Percentiles rank a stretch among this genome's conserved stretches.
Evolutionary conservation across 2,888 invertebrate species (phyloP).

Genomic region (Plusia festucae): DNA sequence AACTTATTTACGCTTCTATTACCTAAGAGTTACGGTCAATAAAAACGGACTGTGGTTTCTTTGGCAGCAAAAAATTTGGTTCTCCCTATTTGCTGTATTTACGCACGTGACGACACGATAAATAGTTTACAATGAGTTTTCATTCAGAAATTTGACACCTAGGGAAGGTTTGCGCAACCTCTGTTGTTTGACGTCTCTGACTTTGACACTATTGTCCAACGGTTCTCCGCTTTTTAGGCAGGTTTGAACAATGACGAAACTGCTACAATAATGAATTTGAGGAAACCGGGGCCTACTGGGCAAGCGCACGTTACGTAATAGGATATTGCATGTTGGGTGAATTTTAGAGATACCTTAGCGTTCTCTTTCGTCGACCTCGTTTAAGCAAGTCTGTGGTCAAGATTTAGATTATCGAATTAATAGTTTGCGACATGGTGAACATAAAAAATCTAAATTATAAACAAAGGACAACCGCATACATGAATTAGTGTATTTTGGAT

Average conservation of each 20-base stretch:
- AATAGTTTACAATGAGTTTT: slow-evolving; percentile 65
- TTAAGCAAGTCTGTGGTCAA: not conserved
- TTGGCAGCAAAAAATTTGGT: slow-evolving; percentile 32
- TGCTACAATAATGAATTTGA: slow-evolving; percentile 43
- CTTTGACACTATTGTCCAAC: slow-evolving; percentile 62
- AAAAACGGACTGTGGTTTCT: slow-evolving; percentile 31
- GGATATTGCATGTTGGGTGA: slow-evolving; percentile 14
- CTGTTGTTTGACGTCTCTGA: slow-evolving; percentile 55
- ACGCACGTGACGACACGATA: slow-evolving; percentile 74
- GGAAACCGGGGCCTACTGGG: slow-evolving; percentile 29
- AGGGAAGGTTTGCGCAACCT: slow-evolving; percentile 58
- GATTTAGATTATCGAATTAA: not conserved
- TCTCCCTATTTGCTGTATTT: slow-evolving; percentile 60
- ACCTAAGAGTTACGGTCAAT: slow-evolving; percentile 40
- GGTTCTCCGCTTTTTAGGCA: slow-evolving; percentile 49
- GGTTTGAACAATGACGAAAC: slow-evolving; percentile 46
- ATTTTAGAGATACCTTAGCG: slow-evolving; percentile 1
- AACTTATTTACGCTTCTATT: slow-evolving; percentile 58
- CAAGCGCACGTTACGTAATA: slow-evolving; percentile 19
- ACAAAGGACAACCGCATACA: too few relatives aligned
- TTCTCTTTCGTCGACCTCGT: slow-evolving; percentile 4
- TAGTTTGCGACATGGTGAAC: too few relatives aligned
- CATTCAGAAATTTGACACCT: slow-evolving; percentile 71
- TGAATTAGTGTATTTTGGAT: too few relatives aligned
- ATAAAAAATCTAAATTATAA: too few relatives aligned